Base-by-base conservation (phyloP, 2,888 invertebrate genomes). In the Zhuqinia jingwanae region DNA sequence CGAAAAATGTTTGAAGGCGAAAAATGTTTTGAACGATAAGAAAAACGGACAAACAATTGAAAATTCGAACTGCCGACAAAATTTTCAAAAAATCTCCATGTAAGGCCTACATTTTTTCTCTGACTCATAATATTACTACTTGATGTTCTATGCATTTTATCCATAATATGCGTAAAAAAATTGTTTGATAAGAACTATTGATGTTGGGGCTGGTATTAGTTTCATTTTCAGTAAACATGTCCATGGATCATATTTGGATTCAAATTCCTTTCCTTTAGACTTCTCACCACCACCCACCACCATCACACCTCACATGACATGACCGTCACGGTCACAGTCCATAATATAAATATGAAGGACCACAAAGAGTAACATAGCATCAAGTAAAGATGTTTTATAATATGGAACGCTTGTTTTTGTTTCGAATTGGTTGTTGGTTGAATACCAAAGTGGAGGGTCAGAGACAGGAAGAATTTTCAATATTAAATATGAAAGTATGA, bases 1-100 rank as follows among this genome's bases (percentile, higher is more conserved):
- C n/a, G n/a, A n/a, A n/a, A n/a, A n/a, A n/a, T n/a, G n/a, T n/a
- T n/a, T n/a, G n/a, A n/a, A n/a, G n/a, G n/a, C n/a, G n/a, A n/a
- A n/a, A n/a, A n/a, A n/a, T n/a, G n/a, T n/a, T n/a, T n/a, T n/a
- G n/a, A n/a, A n/a, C n/a, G n/a, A n/a, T n/a, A n/a, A n/a, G n/a
- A n/a, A n/a, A n/a, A n/a, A n/a, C n/a, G n/a, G n/a, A n/a, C n/a
- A n/a, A n/a, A n/a, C n/a, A n/a, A n/a, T n/a, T n/a, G 6, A n/a
- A 36, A 17, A 65, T 65, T 11, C 15, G 36, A 42, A 36, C 30
- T n/a, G 15, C 36, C 60, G 36, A 75, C 50, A 25, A 75, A 36
- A 75, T 53, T 53, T 75, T n/a, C n/a, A 77, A 45, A 50, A 68
- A 65, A 65, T 79, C 47, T 65, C 79, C 79, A 13, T 53, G 65